These are phyloP conservation scores for Drosophila watanabei DNA, from an alignment of 1,140 invertebrate genomes.

Conservation along the genomic window DNA sequence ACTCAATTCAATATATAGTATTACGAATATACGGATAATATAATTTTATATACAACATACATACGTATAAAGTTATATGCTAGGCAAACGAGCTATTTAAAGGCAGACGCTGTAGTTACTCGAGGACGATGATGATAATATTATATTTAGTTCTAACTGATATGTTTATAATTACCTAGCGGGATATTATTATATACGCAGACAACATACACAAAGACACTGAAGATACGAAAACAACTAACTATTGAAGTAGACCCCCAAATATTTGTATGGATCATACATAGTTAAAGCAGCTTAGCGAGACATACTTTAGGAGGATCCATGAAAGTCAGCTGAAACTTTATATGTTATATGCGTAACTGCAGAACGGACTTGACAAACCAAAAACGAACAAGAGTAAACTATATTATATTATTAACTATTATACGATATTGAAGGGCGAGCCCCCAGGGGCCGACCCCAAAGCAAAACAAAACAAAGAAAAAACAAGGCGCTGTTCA, in stretches of 20 bases:
- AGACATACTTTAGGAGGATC: constrained; percentile 48
- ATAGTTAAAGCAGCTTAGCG: constrained; percentile 64
- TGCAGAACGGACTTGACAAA: constrained; percentile 71
- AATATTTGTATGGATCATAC: constrained; percentile 59
- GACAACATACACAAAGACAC: constrained; percentile 41
- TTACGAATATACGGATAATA: constrained; percentile 59
- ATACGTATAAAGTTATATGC: constrained; percentile 61
- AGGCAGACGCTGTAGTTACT: constrained; percentile 82
- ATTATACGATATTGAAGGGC: constrained; percentile 47
- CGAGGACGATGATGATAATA: constrained; percentile 67
- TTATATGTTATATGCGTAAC: constrained; percentile 63
- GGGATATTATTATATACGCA: constrained; percentile 80
- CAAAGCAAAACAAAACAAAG: constrained; percentile 13
- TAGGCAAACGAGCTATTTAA: constrained; percentile 68
- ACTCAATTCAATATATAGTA: constrained; percentile 51
- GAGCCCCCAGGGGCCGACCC: constrained; percentile 2
- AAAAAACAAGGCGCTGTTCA: constrained; percentile 65
- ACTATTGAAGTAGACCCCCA: constrained; percentile 55
- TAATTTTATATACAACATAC: constrained; percentile 75
- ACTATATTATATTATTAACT: constrained; percentile 60
- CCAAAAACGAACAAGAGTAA: constrained; percentile 44
- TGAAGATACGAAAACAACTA: constrained; percentile 43
- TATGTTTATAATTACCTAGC: constrained; percentile 73
- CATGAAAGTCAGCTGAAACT: constrained; percentile 64
- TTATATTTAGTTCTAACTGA: constrained; percentile 70